Percentiles rank a stretch among this genome's conserved stretches.
phyloP scores from a whole-genome alignment of 2,888 invertebrate species.

The Acrobasis consociella region DNA sequence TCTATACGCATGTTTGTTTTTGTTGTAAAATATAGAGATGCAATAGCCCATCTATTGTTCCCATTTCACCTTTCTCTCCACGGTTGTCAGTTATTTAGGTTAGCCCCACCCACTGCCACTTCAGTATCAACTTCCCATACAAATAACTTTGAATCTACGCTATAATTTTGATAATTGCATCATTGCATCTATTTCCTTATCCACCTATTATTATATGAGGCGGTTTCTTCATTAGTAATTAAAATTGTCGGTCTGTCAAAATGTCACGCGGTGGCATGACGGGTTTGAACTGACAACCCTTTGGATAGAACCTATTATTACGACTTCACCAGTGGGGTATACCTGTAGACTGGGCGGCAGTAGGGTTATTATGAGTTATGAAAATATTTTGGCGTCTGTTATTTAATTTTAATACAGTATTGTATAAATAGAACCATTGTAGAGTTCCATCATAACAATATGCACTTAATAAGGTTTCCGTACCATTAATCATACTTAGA shows the following conservation, averaged over 20 bases:
- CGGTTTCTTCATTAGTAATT: conserved; percentile 58
- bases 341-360: conserved; percentile 33
- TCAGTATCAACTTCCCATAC: conserved; percentile 13
- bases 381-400: conserved; percentile 42
- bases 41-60: background rate
- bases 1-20: too few species aligned
- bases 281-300: conserved; percentile 56
- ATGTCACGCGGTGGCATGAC: conserved; percentile 71
- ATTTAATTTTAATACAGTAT: conserved; percentile 26
- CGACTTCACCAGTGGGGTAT: conserved; percentile 40
- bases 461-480: too few species aligned
- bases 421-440: background rate
- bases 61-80: conserved; percentile 7
- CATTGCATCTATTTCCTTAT: conserved; percentile 43
- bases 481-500: too few species aligned
- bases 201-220: conserved; percentile 40
- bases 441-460: too few species aligned
- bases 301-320: conserved; percentile 68
- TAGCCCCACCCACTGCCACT: conserved; percentile 17
- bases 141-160: conserved; percentile 22
- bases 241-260: conserved; percentile 74
- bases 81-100: conserved; percentile 11
- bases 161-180: conserved; percentile 54
- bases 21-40: too few species aligned
- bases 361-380: conserved; percentile 48